A percentile compares a stretch with the other conserved stretches of the same genome.
phyloP scores from a whole-genome alignment of 2,797 vertebrate genomes.

The Falco rusticolus region DNA sequence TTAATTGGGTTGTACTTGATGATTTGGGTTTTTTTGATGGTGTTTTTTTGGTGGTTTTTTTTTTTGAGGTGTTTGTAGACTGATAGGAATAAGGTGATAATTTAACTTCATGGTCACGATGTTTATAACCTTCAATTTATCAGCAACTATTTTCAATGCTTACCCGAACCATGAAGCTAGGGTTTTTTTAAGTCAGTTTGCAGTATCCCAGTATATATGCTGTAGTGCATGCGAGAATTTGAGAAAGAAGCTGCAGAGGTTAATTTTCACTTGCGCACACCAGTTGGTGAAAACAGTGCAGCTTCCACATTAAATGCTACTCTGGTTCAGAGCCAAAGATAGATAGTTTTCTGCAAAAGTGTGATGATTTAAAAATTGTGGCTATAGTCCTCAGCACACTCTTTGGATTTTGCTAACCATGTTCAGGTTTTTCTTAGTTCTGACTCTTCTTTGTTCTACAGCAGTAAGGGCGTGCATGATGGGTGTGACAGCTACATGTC shows the following conservation, averaged over 20 bases:
- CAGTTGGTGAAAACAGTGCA: not conserved
- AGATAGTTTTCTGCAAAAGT: not conserved
- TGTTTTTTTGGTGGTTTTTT: not conserved
- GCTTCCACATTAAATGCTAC: not conserved
- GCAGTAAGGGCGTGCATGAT: not conserved
- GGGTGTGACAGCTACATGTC: accelerated
- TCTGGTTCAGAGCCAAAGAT: not conserved
- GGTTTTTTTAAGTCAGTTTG: not conserved
- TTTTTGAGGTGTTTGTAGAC: not conserved
- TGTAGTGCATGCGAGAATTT: not conserved
- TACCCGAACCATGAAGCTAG: not conserved
- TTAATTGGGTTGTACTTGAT: not conserved
- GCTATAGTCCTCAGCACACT: not conserved
- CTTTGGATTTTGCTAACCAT: not conserved
- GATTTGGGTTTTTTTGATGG: not conserved
- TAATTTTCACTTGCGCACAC: not conserved
- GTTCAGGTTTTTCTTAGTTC: not conserved
- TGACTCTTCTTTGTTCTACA: not conserved
- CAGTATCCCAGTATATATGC: not conserved
- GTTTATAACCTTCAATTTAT: not conserved
- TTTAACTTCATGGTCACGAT: not conserved
- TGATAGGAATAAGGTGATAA: not conserved
- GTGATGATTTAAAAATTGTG: not conserved
- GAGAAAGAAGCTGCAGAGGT: not conserved
- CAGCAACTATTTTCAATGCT: not conserved